Evolutionary conservation across 1,140 invertebrate species (phyloP), one percentile per base, ranked within the genome.

Genomic region (Lordiphosa stackelbergi): DNA sequence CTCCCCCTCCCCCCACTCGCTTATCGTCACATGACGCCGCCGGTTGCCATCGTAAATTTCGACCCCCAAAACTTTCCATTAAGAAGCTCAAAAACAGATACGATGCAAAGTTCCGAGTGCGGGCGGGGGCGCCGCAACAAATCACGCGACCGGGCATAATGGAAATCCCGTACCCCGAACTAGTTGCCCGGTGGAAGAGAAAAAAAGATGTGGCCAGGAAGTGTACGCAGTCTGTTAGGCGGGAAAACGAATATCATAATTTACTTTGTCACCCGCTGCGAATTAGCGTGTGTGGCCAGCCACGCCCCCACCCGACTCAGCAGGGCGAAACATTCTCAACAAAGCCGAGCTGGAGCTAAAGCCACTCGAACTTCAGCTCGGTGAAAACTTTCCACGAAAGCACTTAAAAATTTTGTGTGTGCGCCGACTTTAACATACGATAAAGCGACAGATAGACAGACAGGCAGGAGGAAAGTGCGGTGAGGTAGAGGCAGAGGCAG

Each of bases 41-140:
- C 16, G 31, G 12, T 57, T 38, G 69, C 55, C 58, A 75, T 75
- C 75, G 75, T 81, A 81, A 81, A 81, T 81, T 81, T 75, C 13
- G 34, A 40, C 51, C 47, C 54, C 46, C 35, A 70, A 77, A 81
- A 81, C 72, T 83, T 81, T 81, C 77, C 72, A 81, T 81, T 81
- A 81, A 83, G 78, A 81, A 81, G 69, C 78, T 81, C 77, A 81
- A 77, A 83, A 81, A 81, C 77, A 81, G 77, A 81, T 73, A 77
- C 73, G 43, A 12, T 46, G 73, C 73, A 70, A 81, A 81, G 59
- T 77, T 83, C 51, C 68, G 53, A 75, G 63, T 75, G 71, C 69
- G 34, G 36, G 35, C 65, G 53, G 68, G 53, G 62, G 68, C 61
- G 59, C 71, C 75, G 72, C 77, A 83, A 81, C 77, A 81, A 81